Conservation (phyloP, 2,888 invertebrate genomes). For the Torymus texanus region DNA sequence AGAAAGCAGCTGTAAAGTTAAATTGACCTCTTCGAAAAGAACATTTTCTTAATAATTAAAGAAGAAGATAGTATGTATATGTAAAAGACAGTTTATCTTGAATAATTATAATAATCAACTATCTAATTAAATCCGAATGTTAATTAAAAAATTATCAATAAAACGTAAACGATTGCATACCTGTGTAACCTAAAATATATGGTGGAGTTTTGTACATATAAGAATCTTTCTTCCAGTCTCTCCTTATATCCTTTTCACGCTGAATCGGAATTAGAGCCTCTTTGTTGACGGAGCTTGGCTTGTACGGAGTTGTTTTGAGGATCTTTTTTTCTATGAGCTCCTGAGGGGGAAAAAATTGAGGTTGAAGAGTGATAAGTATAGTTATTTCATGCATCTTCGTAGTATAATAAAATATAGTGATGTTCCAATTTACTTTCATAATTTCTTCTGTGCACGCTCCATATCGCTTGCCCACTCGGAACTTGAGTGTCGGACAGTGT, state of each 20-base stretch:
- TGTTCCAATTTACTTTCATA: slow-evolving; percentile 75
- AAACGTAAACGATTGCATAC: slow-evolving; percentile 65
- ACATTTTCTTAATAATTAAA: no score
- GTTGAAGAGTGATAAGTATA: slow-evolving; percentile 3
- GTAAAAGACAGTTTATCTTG: no score
- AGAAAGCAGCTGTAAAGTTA: slow-evolving; percentile 26
- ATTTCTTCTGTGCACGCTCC: slow-evolving; percentile 84
- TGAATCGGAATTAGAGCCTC: slow-evolving; percentile 66
- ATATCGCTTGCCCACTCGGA: slow-evolving; percentile 83
- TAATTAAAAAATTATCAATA: no score
- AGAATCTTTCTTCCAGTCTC: slow-evolving; percentile 68
- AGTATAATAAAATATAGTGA: slow-evolving; percentile 1
- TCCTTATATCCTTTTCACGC: slow-evolving; percentile 67
- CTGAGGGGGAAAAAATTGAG: slow-evolving; percentile 62
- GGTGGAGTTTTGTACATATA: slow-evolving; percentile 68
- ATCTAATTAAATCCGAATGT: no score
- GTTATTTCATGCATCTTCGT: slow-evolving; percentile 10
- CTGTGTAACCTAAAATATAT: slow-evolving; percentile 84
- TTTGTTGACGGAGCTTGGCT: slow-evolving; percentile 76
- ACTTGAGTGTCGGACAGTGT: slow-evolving; percentile 84
- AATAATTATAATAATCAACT: no score
- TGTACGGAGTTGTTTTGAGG: slow-evolving; percentile 78
- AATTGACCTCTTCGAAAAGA: slow-evolving; percentile 10
- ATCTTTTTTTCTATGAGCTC: slow-evolving; percentile 75
- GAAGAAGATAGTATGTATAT: no score